Base-by-base conservation (phyloP, 2,888 invertebrate genomes). In the Sinotaia quadrata region DNA sequence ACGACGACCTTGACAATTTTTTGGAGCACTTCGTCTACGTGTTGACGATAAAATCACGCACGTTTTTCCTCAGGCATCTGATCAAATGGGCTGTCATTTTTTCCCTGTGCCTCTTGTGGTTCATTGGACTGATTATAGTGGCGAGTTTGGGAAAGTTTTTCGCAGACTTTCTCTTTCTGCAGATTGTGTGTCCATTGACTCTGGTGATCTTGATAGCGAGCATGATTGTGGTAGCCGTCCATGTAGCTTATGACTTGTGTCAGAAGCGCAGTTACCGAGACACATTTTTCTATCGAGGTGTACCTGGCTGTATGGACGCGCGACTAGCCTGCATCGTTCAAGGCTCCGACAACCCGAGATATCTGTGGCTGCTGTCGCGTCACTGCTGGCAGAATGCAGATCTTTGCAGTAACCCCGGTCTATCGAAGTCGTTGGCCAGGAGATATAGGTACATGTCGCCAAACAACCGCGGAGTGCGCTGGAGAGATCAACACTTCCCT, bases 401-500 rank as follows among this genome's bases (percentile, higher is more conserved):
- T n/a, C 54, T 63, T 12, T 63, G 63, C 63, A 41, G 37, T 54
- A 63, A 54, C 33, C 18, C 63, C 18, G 63, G 63, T 1, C 41
- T 63, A 41, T 37, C 63, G 36, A 52, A 27, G 41, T 18, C 63
- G 10, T 54, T 63, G 54, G 54, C 63, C 54, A 24, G 63, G 10
- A 52, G 51, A 21, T 63, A 54, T 54, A 7, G 63, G 52, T 63
- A 63, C 52, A 21, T 54, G 27, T 54, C 54, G 12, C n/a, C n/a
- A 5, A 37, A 37, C 18, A 49, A 52, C 63, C 63, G 54, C 29
- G n/a, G 36, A 8, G 41, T 54, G 31, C 27, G 63, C 12, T 63
- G 63, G 63, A 24, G 52, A 12, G 63, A 52, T 41, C 63, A 54
- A 51, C 54, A 52, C 34, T 63, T 63, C 54, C 63, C 63, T 31